These are phyloP conservation scores for Typhlomys cinereus DNA, from an alignment of 2,113 vertebrate genomes.

Conservation along the genomic window DNA sequence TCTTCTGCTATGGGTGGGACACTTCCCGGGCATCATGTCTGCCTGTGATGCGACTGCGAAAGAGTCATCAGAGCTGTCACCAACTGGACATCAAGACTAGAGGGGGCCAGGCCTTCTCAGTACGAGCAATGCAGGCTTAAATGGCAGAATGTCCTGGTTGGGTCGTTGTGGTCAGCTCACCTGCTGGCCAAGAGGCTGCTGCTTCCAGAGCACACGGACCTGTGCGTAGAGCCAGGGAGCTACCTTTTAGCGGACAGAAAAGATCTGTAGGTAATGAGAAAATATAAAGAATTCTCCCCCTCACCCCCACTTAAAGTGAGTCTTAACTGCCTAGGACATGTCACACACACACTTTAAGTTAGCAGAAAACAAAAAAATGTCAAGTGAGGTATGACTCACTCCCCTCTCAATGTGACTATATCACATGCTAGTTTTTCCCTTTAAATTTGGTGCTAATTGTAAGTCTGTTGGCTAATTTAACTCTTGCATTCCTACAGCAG, in stretches of 20 bases:
- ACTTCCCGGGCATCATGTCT: no score
- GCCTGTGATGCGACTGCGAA: no score
- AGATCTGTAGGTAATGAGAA: not conserved
- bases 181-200: not conserved
- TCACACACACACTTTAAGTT: not conserved
- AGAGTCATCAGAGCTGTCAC: not conserved
- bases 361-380: not conserved
- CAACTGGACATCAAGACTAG: not conserved
- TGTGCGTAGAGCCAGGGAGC: not conserved
- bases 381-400: not conserved
- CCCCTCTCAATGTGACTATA: no score
- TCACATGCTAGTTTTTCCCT: not conserved
- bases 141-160: no score
- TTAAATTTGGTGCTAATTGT: not conserved
- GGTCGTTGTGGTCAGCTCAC: not conserved
- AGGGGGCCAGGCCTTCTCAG: not conserved
- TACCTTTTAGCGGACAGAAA: not conserved
- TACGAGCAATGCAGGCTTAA: not conserved
- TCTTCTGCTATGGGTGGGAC: not conserved
- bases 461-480: not conserved
- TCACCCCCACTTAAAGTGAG: not conserved
- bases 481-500: not conserved
- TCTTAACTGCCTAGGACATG: not conserved
- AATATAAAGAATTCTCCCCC: no score
- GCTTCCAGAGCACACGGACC: no score